Evolutionary conservation across 2,888 invertebrate species (phyloP), one percentile per base, ranked within the genome.

Genomic region (Ophraella communa): DNA sequence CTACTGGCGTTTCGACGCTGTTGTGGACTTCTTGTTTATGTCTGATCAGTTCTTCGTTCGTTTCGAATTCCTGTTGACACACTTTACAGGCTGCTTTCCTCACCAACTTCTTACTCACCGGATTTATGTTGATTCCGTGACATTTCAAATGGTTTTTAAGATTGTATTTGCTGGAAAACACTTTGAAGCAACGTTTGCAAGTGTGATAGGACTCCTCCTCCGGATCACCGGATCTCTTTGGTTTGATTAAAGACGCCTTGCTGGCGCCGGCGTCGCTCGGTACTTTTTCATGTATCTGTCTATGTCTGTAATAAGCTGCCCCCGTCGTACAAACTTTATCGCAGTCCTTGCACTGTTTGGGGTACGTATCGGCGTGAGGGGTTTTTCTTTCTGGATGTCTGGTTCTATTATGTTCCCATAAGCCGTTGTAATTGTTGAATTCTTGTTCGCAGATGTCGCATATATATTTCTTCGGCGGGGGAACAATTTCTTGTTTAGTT

Each of bases 11-110:
- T 39, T 71, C 73, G 20, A 69, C 70, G 3, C 11, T 20, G 10
- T 52, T 64, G 44, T 77, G 78, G 62, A 84, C 85, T 45, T 86
- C 82, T 63, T 84, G 84, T 68, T 86, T 87, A 67, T 88, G 88
- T 72, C 84, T 84, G 69, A 85, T 85, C 60, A 87, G 78, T 1
- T 85, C 85, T 4, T 85, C 81, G 53, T 83, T 76, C 1, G 84
- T 86, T 0, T 85, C 83, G 66, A 87, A 87, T 11, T 76, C 85
- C 76, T 88, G 87, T n/a, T 89, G 88, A 70, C 90, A 90, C 49
- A 87, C 83, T 65, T 89, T 87, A 76, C 89, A 90, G 42, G 84
- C 85, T 70, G 86, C 87, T 49, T 77, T 79, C 62, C 76, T 78
- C 8, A 69, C 60, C 17, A 76, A 74, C 47, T 75, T 75, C 5